Base-by-base conservation (phyloP, 2,113 vertebrate genomes). In the Cyrtonyx montezumae region DNA sequence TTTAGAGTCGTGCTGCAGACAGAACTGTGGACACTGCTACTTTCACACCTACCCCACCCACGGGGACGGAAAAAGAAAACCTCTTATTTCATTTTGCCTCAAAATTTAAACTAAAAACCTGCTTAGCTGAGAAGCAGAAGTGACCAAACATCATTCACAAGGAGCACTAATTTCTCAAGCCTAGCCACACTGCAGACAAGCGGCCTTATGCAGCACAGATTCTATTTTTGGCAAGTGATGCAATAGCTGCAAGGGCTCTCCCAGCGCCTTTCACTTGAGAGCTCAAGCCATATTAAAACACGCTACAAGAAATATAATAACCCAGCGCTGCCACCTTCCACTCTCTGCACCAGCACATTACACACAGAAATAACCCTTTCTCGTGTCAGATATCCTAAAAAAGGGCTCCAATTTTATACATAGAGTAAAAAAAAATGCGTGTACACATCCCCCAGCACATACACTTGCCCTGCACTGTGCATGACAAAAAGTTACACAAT, bases 201-300 rank as follows among this genome's bases (percentile, higher is more conserved):
- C 94, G 89, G 86, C 79, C 89, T 95, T 58, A 90, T 66, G 87
- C 73, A 76, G 90, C 68, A 94, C 42, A 65, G 70, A 87, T 82
- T 93, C 95, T 97, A 85, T 88, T 96, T 96, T 96, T 94, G 86
- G 89, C 65, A 95, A 96, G 87, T 95, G 91, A 95, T 88, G 95
- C 90, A 96, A 94, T 90, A 73, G 62, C 95, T 93, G 88, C 78
- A 91, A 94, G 96, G 90, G 63, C 93, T 97, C 93, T 96, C 91
- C 91, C 89, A 96, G 94, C 95, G 91, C 67, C 93, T 84, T 93
- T 74, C 80, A 79, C 68, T 89, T 87, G 84, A 88, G 55, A 83
- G 61, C 42, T 53, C 56, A 68, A 94, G 84, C 92, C 90, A 90
- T 36, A 82, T 45, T 73, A 79, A 92, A 91, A 84, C 3, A 0